Percentiles rank a stretch among this genome's conserved stretches.
Evolutionary conservation across 2,113 vertebrate genomes (phyloP).

Genomic region (Nibea coibor): DNA sequence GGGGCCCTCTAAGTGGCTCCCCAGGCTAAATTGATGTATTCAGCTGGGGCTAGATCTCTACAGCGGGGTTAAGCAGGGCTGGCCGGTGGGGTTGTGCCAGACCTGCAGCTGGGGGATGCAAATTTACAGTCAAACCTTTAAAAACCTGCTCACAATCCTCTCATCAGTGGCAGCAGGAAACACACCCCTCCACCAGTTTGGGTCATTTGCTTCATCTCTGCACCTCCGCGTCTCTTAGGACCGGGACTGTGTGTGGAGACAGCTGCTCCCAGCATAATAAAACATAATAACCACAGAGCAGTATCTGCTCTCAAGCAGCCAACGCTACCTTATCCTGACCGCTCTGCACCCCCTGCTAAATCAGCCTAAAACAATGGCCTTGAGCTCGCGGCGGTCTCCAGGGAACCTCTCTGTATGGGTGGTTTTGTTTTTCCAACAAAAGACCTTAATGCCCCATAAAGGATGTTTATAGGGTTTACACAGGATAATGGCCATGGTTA

Average conservation of each 20-base stretch:
- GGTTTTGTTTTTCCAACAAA: constrained; percentile 72
- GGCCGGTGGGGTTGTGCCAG: constrained; percentile 16
- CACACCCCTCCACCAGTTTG: not conserved
- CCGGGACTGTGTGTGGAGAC: constrained; percentile 18
- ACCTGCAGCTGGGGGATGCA: constrained; percentile 48
- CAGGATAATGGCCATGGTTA: constrained; percentile 67
- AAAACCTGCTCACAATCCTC: constrained; percentile 21
- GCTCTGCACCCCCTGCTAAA: constrained; percentile 51
- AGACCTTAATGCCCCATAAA: constrained; percentile 68
- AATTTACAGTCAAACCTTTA: constrained; percentile 44
- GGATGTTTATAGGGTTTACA: constrained; percentile 71
- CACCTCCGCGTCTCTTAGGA: constrained; percentile 35
- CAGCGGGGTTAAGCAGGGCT: constrained; percentile 56
- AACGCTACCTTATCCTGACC: constrained; percentile 51
- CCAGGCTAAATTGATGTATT: constrained; percentile 70
- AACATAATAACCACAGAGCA: constrained; percentile 52
- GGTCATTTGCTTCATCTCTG: constrained; percentile 16
- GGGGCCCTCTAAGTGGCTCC: constrained; percentile 73
- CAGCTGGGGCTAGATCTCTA: constrained; percentile 51
- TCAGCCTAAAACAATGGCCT: constrained; percentile 67
- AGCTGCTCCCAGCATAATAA: constrained; percentile 58
- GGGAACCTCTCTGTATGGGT: constrained; percentile 55
- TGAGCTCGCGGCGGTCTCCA: constrained; percentile 51
- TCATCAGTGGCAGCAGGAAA: constrained; percentile 11
- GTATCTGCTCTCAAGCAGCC: constrained; percentile 53